Conservation (phyloP, 2,888 invertebrate genomes). For the Thereva unica region DNA sequence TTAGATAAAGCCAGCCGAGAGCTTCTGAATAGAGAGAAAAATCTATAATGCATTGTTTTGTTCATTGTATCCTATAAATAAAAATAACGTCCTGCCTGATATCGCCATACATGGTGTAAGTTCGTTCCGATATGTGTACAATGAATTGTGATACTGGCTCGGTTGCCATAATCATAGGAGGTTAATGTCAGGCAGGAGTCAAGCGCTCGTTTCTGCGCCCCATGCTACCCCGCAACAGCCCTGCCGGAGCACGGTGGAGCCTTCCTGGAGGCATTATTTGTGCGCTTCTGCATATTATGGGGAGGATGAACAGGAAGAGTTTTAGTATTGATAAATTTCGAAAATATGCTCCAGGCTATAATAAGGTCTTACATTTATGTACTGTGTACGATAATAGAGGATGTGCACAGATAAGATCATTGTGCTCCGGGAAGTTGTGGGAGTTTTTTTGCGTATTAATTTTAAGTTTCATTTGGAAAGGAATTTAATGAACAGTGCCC, state of each 20-base stretch:
- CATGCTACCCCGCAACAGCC: conserved; percentile 11
- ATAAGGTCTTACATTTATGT: neutral
- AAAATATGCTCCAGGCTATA: neutral
- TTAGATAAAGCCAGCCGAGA: conserved; percentile 25
- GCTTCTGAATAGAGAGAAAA: conserved; percentile 19
- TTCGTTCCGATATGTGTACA: conserved; percentile 32
- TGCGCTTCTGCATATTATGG: neutral
- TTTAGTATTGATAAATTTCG: conserved; percentile 21
- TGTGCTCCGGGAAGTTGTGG: too few species aligned
- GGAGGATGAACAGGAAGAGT: neutral
- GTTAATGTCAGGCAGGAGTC: conserved; percentile 24
- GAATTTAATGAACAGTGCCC: too few species aligned
- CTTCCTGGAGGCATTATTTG: conserved; percentile 27
- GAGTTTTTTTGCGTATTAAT: too few species aligned
- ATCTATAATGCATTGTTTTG: conserved; percentile 36
- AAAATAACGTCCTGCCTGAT: conserved; percentile 29
- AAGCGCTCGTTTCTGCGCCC: conserved; percentile 28
- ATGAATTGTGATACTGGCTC: conserved; percentile 27
- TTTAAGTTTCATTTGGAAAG: too few species aligned
- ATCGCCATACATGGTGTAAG: conserved; percentile 29
- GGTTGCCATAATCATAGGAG: conserved; percentile 28
- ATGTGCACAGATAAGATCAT: too few species aligned
- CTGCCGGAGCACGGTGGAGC: neutral
- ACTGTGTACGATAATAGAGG: too few species aligned
- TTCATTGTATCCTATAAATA: conserved; percentile 32